Base-by-base conservation (phyloP, 2,888 invertebrate genomes). In the Rhopalosiphum nymphaeae region DNA sequence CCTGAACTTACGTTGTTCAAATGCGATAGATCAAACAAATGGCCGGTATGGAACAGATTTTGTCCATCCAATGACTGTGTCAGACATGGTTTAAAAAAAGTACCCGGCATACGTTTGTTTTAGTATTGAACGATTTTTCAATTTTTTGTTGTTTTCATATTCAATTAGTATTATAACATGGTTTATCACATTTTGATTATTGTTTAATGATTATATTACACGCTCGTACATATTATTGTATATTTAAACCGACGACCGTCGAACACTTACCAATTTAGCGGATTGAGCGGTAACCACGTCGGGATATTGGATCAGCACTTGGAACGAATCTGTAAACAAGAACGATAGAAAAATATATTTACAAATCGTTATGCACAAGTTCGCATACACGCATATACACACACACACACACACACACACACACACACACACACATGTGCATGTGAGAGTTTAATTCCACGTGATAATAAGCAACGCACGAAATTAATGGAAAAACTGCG, bases 241-340 rank as follows among this genome's bases (percentile, higher is more conserved):
- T 3, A 53, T 88, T 88, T 36, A 88, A 88, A 88, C 21, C 21
- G n/a, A 88, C n/a, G 7, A 88, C 49, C 42, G 36, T 67, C 11
- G 42, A 36, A n/a, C 96, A 97, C 97, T 97, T 96, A 98, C 98
- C 96, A 98, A 97, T 97, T 99, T 99, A 96, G 99, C 99, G 95
- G 98, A 97, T 96, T 99, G 99, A 95, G 99, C 99, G 95, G 99
- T 98, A 96, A 98, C 97, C 95, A 99, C 98, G 96, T 99, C 99
- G 95, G 99, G 98, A 96, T 99, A 99, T 97, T 99, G 99, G 96
- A 99, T 99, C 96, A 99, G 97, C 95, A 99, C 99, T 98, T 99
- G 98, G 97, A 99, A 99, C 96, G 98, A 98, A 97, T 98, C 98
- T 98, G 97, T 95, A 97, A 91, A 85, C 29, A 53, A 88, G 56